Conservation (phyloP, 1,140 invertebrate genomes). For the Cotesia vestalis region DNA sequence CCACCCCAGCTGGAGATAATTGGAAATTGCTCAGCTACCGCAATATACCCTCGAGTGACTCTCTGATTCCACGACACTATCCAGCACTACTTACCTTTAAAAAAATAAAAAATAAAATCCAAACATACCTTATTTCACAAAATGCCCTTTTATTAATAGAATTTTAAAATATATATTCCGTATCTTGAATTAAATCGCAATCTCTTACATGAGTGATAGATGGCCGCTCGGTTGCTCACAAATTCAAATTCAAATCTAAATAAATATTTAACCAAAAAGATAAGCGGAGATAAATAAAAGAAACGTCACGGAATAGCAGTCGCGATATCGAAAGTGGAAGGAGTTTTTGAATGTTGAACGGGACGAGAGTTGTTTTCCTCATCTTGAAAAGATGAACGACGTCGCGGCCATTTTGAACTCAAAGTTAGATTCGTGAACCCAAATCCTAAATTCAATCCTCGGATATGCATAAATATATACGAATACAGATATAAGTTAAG, state of each 20-base stretch:
- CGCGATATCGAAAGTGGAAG: conserved; percentile 10
- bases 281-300: conserved; percentile 28
- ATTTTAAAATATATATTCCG: not conserved
- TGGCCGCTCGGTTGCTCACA: too few species aligned
- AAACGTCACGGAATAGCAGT: conserved; percentile 13
- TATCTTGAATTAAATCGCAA: too few species aligned
- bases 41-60: conserved; percentile 18
- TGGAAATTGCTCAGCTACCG: conserved; percentile 22
- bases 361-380: not conserved
- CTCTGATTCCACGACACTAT: not conserved
- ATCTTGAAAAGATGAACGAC: not conserved
- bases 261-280: conserved; percentile 18
- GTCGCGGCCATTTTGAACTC: not conserved
- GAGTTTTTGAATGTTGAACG: not conserved
- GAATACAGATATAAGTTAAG: too few species aligned
- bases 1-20: conserved; percentile 20
- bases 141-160: conserved; percentile 2
- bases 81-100: not conserved
- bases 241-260: not conserved
- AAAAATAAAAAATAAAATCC: too few species aligned
- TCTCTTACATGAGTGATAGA: not conserved
- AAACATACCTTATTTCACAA: not conserved
- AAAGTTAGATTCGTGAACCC: conserved; percentile 33
- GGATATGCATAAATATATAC: conserved; percentile 26
- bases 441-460: conserved; percentile 27